Percentiles rank a stretch among this genome's conserved stretches.
These are phyloP conservation scores for Melipona bicolor DNA, from an alignment of 2,888 invertebrate species.

Conservation along the genomic window DNA sequence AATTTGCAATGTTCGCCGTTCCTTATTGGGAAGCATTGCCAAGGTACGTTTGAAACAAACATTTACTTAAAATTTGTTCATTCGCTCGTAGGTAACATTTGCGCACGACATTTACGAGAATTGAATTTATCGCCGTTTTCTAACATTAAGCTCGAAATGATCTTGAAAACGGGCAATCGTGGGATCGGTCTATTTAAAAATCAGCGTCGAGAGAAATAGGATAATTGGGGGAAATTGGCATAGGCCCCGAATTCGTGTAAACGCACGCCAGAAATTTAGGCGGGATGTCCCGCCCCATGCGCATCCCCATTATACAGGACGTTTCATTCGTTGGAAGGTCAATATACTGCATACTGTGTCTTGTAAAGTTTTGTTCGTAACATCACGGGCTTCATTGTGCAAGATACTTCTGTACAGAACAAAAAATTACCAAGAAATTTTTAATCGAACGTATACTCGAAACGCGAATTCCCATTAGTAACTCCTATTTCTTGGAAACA, in stretches of 20 bases:
- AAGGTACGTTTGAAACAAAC: constrained; percentile 54
- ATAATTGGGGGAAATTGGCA: constrained; percentile 48
- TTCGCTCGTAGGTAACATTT: neutral
- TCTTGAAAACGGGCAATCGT: neutral
- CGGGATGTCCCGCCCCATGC: constrained; percentile 41
- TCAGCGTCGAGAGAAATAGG: constrained; percentile 5
- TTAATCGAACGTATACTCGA: neutral
- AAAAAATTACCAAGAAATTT: neutral
- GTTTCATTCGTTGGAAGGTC: neutral
- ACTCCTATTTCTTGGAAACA: too few species aligned
- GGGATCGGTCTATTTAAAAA: constrained; percentile 36
- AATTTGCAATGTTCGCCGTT: constrained; percentile 62
- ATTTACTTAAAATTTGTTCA: neutral
- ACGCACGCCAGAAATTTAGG: constrained; percentile 57
- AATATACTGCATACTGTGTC: neutral
- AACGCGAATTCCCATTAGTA: too few species aligned
- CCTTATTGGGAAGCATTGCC: constrained; percentile 65
- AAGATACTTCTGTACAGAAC: neutral
- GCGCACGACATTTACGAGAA: neutral
- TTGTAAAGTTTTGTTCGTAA: neutral
- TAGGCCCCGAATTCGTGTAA: constrained; percentile 43
- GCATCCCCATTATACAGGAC: constrained; percentile 8
- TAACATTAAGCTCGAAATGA: neutral
- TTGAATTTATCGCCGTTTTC: neutral
- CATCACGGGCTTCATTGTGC: neutral